phyloP scores from a whole-genome alignment of 2,888 invertebrate genomes.

The Silvanus unidentatus region DNA sequence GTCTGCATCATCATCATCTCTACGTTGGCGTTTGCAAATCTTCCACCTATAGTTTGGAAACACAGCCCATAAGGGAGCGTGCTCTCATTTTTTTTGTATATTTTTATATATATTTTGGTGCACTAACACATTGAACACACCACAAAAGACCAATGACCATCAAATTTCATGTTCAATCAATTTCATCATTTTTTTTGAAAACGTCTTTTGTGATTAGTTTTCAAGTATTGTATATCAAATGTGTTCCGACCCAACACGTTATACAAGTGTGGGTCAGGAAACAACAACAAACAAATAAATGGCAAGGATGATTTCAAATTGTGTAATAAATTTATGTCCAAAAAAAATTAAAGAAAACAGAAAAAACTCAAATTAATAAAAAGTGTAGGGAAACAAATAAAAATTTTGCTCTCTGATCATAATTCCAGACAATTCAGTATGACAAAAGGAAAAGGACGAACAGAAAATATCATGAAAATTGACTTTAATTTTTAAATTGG shows the following conservation, averaged over 20 bases:
- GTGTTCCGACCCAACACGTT: conserved; percentile 36
- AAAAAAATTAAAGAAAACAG: conserved; percentile 13
- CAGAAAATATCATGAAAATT: no score
- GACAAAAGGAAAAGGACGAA: no score
- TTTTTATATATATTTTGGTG: conserved; percentile 22
- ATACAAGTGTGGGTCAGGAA: conserved; percentile 36
- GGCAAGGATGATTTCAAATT: conserved; percentile 24
- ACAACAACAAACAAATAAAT: conserved; percentile 35
- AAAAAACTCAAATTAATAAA: conserved; percentile 9
- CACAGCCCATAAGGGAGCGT: conserved; percentile 45
- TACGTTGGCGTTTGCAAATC: conserved; percentile 31
- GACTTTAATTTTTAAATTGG: no score
- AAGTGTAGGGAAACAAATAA: no score
- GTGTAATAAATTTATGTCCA: conserved; percentile 17
- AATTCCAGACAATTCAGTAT: no score
- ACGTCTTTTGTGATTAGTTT: not conserved
- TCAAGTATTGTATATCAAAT: conserved; percentile 19
- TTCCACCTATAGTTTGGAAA: conserved; percentile 49
- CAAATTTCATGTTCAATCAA: not conserved
- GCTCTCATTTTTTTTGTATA: conserved; percentile 24
- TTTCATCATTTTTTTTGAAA: not conserved
- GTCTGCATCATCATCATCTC: conserved; percentile 19
- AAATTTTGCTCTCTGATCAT: no score
- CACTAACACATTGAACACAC: conserved; percentile 30
- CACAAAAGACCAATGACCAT: no score